Base-by-base conservation (phyloP, 2,797 vertebrate species). In the Mormyrops attenuatus region DNA sequence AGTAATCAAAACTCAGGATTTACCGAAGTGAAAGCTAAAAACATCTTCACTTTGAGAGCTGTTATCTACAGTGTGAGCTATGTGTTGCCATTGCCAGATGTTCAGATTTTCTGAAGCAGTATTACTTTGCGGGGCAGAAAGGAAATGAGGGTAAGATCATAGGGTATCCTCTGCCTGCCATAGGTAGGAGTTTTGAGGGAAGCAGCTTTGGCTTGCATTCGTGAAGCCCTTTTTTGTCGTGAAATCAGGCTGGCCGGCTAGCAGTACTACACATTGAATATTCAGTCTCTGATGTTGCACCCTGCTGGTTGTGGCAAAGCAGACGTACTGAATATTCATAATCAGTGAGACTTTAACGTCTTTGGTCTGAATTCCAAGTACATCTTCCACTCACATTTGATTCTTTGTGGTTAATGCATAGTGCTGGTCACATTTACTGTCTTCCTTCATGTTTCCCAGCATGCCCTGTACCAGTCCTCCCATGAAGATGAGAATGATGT, bases 401-500 rank as follows among this genome's bases (percentile, higher is more conserved):
- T 20, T 49, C 9, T 44, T 63, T 63, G 57, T 1, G 17, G 26
- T 88, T 26, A 26, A 52, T 52, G n/a, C 82, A 11, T 15, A 34
- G 47, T 53, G 9, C 26, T 53, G 22, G 22, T 87, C 52, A 26
- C 49, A 8, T 60, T 60, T 53, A n/a, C 53, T n/a, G 13, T 41
- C 30, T 66, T 38, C 34, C n/a, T 55, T 66, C 41, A n/a, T 88
- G 30, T 63, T n/a, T 60, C 69, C 86, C 95, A 99, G 98, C 97
- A 99, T 6, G 98, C 98, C 0, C 94, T 99, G 93, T 99, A 99
- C 95, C 98, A 99, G 95, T 99, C 98, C 0, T 98, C 97, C 92
- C 98, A 99, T 0, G 98, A 99, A 94, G 98, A 99, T 0, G 98
- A 99, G 94, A 99, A 99, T 1, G 98, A 99, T 0, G 98, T 99